Conservation (phyloP, 2,888 invertebrate species). For the Anoplius nigerrimus region DNA sequence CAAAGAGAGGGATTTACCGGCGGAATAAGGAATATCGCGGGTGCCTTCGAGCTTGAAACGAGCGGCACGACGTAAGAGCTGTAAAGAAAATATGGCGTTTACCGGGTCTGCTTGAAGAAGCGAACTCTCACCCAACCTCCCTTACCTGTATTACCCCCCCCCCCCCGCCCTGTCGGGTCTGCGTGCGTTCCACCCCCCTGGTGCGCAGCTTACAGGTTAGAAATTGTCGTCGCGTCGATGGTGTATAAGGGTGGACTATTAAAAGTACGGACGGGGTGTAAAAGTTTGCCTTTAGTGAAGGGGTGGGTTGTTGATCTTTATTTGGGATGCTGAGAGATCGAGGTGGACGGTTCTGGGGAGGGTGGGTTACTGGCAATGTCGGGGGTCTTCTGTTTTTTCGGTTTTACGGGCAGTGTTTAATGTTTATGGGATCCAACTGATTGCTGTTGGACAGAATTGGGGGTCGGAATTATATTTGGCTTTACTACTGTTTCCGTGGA, state of each 20-base stretch:
- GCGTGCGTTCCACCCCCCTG: constrained; percentile 14
- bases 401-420: too few relatives aligned
- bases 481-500: too few relatives aligned
- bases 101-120: constrained; percentile 8
- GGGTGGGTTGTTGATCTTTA: too few relatives aligned
- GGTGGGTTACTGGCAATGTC: too few relatives aligned
- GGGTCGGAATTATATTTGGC: too few relatives aligned
- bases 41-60: constrained; percentile 35
- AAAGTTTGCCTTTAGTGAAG: neutral
- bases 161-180: neutral
- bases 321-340: too few relatives aligned
- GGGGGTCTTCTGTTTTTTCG: too few relatives aligned
- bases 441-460: too few relatives aligned
- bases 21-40: constrained; percentile 48
- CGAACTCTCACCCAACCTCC: constrained; percentile 11
- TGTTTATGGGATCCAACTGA: too few relatives aligned
- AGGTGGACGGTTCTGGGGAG: too few relatives aligned
- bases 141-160: neutral
- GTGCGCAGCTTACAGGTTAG: constrained; percentile 8
- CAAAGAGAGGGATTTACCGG: constrained; percentile 40
- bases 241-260: constrained; percentile 6
- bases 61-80: constrained; percentile 26
- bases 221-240: constrained; percentile 18
- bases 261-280: constrained; percentile 4
- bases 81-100: constrained; percentile 32